A percentile compares a stretch with the other conserved stretches of the same genome.
These are phyloP conservation scores for Trematocara stigmaticum DNA, from an alignment of 2,113 vertebrate species.

Conservation along the genomic window DNA sequence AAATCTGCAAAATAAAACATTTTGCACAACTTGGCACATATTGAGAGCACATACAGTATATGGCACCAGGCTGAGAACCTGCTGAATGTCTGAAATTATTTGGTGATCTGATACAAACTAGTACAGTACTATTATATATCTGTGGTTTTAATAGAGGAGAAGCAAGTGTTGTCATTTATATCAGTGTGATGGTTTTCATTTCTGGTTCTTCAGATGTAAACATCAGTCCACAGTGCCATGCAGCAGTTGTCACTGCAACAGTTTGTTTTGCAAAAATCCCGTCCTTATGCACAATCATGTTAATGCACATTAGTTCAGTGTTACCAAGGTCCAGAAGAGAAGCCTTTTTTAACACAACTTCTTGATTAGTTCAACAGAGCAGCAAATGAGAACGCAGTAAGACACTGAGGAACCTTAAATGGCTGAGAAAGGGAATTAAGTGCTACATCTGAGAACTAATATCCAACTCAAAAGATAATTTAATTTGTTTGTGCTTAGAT, in stretches of 20 bases:
- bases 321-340: background rate
- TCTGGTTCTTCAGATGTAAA: conserved; percentile 2
- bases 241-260: background rate
- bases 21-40: conserved; percentile 51
- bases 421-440: background rate
- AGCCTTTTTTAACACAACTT: background rate
- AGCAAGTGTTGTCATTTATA: background rate
- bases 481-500: conserved; percentile 4
- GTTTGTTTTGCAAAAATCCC: background rate
- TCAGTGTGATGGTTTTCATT: background rate
- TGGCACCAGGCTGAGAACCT: conserved; percentile 66
- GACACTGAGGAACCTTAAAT: background rate
- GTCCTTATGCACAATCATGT: background rate
- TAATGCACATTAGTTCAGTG: background rate
- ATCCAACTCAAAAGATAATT: conserved; percentile 7
- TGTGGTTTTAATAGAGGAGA: background rate
- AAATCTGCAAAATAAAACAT: background rate
- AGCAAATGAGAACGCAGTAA: background rate
- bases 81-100: conserved; percentile 5
- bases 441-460: conserved; percentile 34
- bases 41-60: conserved; percentile 23
- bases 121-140: conserved; percentile 29
- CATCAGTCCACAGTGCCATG: background rate
- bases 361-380: background rate
- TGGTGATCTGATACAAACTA: conserved; percentile 2